phyloP scores from a whole-genome alignment of 2,888 invertebrate genomes.

The Nectonema munidae region DNA sequence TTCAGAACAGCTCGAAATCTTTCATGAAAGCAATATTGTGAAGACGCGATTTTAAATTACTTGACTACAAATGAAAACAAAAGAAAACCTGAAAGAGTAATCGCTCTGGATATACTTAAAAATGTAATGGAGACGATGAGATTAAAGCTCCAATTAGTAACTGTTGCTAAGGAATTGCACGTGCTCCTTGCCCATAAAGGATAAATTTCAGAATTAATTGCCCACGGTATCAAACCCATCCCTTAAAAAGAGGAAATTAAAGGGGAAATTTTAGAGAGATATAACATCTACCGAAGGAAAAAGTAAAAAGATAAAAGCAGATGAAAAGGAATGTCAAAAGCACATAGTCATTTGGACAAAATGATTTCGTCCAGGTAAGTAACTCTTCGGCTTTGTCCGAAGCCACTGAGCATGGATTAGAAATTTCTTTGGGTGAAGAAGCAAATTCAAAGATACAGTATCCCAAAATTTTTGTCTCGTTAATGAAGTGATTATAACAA shows the following conservation, averaged over 20 bases:
- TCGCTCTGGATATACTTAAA: constrained; percentile 24
- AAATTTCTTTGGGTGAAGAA: constrained; percentile 18
- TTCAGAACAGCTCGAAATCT: constrained; percentile 2
- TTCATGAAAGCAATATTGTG: neutral
- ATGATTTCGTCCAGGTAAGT: constrained; percentile 24
- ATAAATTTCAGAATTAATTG: constrained; percentile 29
- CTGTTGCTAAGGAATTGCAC: constrained; percentile 25
- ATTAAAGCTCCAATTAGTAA: constrained; percentile 28
- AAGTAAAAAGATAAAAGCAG: constrained; percentile 25
- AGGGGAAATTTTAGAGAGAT: neutral
- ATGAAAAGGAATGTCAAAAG: constrained; percentile 26
- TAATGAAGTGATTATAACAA: no score
- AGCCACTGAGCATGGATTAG: no score
- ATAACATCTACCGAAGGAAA: constrained; percentile 23
- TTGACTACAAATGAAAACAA: neutral
- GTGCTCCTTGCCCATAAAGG: constrained; percentile 28
- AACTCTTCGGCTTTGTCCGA: neutral
- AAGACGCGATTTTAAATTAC: neutral
- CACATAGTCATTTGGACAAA: constrained; percentile 23
- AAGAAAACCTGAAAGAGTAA: constrained; percentile 18
- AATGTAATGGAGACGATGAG: constrained; percentile 28
- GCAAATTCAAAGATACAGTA: constrained; percentile 18
- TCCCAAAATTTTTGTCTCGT: no score
- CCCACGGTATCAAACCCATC: constrained; percentile 30
- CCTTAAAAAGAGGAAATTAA: constrained; percentile 21